Evolutionary conservation across 1,140 invertebrate genomes (phyloP).

Genomic region (Macrocentrus cingulum): DNA sequence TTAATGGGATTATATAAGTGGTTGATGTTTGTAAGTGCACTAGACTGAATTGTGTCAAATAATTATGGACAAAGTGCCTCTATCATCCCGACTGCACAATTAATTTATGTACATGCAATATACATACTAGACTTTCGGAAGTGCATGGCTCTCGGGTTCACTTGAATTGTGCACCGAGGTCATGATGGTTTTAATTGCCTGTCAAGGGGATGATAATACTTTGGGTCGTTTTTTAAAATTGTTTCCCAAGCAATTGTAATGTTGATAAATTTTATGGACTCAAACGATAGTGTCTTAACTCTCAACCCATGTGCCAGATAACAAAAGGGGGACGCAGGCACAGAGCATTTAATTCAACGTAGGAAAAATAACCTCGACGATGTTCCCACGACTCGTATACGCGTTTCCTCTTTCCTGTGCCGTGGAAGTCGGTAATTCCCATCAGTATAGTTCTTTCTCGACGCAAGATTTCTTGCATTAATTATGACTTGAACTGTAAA

Average conservation of each 20-base stretch:
- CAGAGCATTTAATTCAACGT: constrained; percentile 26
- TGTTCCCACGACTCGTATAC: constrained; percentile 34
- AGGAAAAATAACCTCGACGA: constrained; percentile 35
- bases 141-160: constrained; percentile 16
- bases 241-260: no score
- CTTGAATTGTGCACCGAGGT: constrained; percentile 23
- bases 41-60: constrained; percentile 24
- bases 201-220: constrained; percentile 12
- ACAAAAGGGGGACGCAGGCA: constrained; percentile 20
- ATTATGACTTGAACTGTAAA: constrained; percentile 30
- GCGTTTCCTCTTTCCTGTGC: constrained; percentile 38
- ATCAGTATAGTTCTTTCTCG: constrained; percentile 30
- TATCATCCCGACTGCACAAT: constrained; percentile 24
- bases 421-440: constrained; percentile 34
- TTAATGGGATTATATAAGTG: constrained; percentile 19
- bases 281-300: no score
- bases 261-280: no score
- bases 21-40: not conserved
- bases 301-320: constrained; percentile 1
- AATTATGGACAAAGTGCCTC: constrained; percentile 19
- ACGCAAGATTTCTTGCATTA: constrained; percentile 36
- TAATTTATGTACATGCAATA: constrained; percentile 36
- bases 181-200: constrained; percentile 9
- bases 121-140: constrained; percentile 25
- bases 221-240: no score